Conservation (phyloP, 2,113 vertebrate species). For the Xenopus laevis region DNA sequence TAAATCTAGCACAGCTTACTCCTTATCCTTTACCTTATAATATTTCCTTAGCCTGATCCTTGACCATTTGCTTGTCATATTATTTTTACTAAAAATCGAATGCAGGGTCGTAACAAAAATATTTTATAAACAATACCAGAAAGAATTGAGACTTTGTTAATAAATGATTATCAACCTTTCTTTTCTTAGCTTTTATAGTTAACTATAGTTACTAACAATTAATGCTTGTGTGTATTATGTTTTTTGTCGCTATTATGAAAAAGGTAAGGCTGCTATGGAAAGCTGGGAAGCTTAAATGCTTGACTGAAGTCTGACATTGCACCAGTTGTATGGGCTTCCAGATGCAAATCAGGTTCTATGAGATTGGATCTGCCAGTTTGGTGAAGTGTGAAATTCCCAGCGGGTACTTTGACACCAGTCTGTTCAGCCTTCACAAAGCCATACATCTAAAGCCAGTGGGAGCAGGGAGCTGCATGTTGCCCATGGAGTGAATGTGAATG, state of each 20-base stretch:
- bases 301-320: slow-evolving; percentile 1
- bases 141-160: no score
- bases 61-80: no score
- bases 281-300: neutral
- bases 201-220: neutral
- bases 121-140: no score
- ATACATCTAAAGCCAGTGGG: slow-evolving; percentile 48
- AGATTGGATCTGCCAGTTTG: slow-evolving; percentile 1
- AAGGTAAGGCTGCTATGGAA: neutral
- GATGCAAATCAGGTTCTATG: slow-evolving; percentile 14
- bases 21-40: no score
- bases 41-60: no score
- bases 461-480: slow-evolving; percentile 17
- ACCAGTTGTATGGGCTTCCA: neutral
- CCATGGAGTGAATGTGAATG: slow-evolving; percentile 25
- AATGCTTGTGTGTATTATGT: neutral
- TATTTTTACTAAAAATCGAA: no score
- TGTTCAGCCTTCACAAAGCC: slow-evolving; percentile 3
- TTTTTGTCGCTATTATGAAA: neutral
- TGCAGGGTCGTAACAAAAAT: no score
- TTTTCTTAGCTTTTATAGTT: neutral
- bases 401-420: slow-evolving; percentile 38
- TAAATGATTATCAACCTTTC: neutral
- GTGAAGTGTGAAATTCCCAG: neutral
- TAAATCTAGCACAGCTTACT: no score